Percentiles rank a stretch among this genome's conserved stretches.
phyloP scores from a whole-genome alignment of 2,888 invertebrate genomes.

The Netelia melanura region DNA sequence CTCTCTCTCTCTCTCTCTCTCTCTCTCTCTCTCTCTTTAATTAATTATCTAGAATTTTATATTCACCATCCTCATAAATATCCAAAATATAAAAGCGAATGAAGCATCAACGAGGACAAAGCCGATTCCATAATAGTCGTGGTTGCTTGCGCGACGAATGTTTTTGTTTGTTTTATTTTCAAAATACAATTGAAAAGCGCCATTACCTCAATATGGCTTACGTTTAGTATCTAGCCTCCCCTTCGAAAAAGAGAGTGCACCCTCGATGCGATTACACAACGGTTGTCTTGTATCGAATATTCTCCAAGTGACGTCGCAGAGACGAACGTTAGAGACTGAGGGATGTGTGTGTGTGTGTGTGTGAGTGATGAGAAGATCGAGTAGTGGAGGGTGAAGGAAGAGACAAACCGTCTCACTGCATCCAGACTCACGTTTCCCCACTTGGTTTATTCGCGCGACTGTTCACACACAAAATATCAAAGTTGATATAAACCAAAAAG shows the following conservation, averaged over 20 bases:
- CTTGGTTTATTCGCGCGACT: slow-evolving; percentile 10
- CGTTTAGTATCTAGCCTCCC: not conserved
- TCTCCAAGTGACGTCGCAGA: slow-evolving; percentile 11
- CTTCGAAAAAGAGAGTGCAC: not conserved
- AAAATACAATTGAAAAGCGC: not conserved
- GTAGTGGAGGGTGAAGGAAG: slow-evolving; percentile 9
- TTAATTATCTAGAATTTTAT: not conserved
- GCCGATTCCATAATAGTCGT: not conserved
- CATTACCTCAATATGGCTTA: not conserved
- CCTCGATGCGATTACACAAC: not conserved
- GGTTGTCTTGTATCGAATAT: not conserved
- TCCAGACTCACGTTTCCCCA: slow-evolving; percentile 27
- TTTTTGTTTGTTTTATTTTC: not conserved
- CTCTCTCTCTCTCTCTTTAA: not conserved
- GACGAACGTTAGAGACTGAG: not conserved
- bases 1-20: too few relatives aligned
- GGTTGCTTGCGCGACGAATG: not conserved
- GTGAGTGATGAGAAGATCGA: not conserved
- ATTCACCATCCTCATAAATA: not conserved
- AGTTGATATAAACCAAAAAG: slow-evolving; percentile 9
- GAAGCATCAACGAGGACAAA: not conserved
- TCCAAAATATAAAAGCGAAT: not conserved
- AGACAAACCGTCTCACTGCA: slow-evolving; percentile 46
- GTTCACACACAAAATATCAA: slow-evolving; percentile 59
- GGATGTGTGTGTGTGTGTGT: not conserved